A percentile compares a stretch with the other conserved stretches of the same genome.
Conservation (phyloP, 2,113 vertebrate species). For the Zapornia atra region DNA sequence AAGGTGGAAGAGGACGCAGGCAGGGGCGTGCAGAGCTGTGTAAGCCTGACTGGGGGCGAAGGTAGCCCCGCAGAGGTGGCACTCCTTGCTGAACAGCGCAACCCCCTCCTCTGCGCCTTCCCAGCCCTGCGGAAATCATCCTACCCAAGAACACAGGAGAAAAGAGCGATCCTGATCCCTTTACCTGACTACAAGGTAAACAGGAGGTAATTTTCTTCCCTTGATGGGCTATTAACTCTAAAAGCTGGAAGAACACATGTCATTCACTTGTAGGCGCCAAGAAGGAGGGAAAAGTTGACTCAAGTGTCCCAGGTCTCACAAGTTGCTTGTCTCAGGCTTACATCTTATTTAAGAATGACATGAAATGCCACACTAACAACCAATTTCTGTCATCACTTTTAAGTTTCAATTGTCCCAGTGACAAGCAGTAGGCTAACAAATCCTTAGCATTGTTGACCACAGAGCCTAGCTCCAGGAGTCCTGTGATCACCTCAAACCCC, state of each 20-base stretch:
- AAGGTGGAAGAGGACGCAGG: not conserved
- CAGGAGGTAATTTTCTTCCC: not conserved
- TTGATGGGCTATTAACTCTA: not conserved
- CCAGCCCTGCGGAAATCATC: rapidly evolving
- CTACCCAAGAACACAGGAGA: not conserved
- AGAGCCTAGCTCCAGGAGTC: not conserved
- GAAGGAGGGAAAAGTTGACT: not conserved
- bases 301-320: not conserved
- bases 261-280: not conserved
- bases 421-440: not conserved
- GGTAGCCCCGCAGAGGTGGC: not conserved
- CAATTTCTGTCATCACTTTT: not conserved
- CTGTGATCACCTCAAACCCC: not conserved
- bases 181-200: not conserved
- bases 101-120: not conserved
- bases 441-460: not conserved
- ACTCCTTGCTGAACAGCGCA: rapidly evolving
- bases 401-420: not conserved
- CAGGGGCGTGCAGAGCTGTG: not conserved
- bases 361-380: not conserved
- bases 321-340: not conserved
- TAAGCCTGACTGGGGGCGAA: rapidly evolving
- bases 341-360: not conserved
- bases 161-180: not conserved
- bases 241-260: not conserved